Conservation (phyloP, 2,113 vertebrate genomes). For the Hucho hucho region DNA sequence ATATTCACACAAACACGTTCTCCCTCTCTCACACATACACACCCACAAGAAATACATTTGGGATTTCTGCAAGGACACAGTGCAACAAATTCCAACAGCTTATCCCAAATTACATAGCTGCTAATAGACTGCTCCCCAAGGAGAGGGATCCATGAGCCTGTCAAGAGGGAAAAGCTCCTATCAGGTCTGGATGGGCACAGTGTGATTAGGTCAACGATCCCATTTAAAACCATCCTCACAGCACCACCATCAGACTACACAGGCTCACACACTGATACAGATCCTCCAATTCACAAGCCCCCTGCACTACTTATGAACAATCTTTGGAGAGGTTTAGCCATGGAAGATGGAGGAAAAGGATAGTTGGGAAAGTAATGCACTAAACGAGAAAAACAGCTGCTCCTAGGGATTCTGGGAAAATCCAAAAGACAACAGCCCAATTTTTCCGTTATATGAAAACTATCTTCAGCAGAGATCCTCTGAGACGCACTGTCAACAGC, state of each 20-base stretch:
- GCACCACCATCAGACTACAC: conserved; percentile 25
- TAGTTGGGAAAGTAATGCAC: conserved; percentile 54
- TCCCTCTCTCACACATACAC: conserved; percentile 12
- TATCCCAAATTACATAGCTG: conserved; percentile 64
- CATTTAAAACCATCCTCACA: conserved; percentile 56
- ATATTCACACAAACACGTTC: neutral
- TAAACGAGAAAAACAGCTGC: conserved; percentile 76
- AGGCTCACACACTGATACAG: conserved; percentile 22
- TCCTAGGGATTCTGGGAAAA: conserved; percentile 76
- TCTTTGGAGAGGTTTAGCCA: conserved; percentile 39
- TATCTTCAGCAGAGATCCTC: conserved; percentile 74
- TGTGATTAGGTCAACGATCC: conserved; percentile 69
- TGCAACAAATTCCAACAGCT: conserved; percentile 48
- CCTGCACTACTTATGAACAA: conserved; percentile 26
- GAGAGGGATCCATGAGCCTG: conserved; percentile 48
- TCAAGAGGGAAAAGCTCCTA: conserved; percentile 48
- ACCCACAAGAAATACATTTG: conserved; percentile 16
- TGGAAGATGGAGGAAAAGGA: conserved; percentile 48
- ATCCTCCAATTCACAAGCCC: conserved; percentile 20
- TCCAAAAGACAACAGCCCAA: conserved; percentile 69
- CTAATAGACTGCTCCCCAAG: conserved; percentile 63
- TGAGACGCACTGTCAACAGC: conserved; percentile 75
- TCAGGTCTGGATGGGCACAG: conserved; percentile 52
- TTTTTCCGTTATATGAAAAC: conserved; percentile 76
- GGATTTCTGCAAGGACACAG: conserved; percentile 38